These are phyloP conservation scores for Ellobium chinense DNA, from an alignment of 2,888 invertebrate species.

Conservation along the genomic window DNA sequence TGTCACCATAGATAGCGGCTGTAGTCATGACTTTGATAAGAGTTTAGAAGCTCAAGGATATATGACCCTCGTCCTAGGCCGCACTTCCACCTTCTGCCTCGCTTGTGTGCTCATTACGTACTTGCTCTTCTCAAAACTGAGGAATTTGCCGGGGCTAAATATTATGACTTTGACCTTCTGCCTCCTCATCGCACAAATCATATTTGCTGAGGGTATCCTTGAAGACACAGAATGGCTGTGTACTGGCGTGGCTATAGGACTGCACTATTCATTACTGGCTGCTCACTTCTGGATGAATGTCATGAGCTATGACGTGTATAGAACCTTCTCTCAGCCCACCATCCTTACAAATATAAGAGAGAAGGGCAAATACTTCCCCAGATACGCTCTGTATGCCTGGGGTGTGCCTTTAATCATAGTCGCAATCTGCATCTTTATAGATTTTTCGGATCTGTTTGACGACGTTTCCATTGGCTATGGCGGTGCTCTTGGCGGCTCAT, in stretches of 20 bases:
- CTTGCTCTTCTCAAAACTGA: slow-evolving; percentile 68
- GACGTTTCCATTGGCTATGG: slow-evolving; percentile 64
- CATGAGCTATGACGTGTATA: slow-evolving; percentile 82
- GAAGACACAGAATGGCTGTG: slow-evolving; percentile 67
- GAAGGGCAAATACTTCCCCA: slow-evolving; percentile 62
- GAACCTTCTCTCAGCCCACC: slow-evolving; percentile 79
- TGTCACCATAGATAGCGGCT: slow-evolving; percentile 45
- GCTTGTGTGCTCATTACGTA: slow-evolving; percentile 75
- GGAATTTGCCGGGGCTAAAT: slow-evolving; percentile 78
- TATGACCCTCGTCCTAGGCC: slow-evolving; percentile 64
- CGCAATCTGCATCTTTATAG: slow-evolving; percentile 68
- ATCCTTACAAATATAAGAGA: slow-evolving; percentile 59
- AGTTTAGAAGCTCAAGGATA: slow-evolving; percentile 62
- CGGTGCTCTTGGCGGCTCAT: background rate
- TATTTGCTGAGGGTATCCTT: slow-evolving; percentile 42
- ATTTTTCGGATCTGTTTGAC: slow-evolving; percentile 60
- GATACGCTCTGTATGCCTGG: slow-evolving; percentile 84
- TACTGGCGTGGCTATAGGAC: slow-evolving; percentile 82
- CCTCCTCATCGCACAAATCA: slow-evolving; percentile 73
- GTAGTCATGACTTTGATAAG: slow-evolving; percentile 54
- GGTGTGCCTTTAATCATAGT: slow-evolving; percentile 83
- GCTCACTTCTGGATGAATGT: slow-evolving; percentile 85
- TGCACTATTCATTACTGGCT: slow-evolving; percentile 84
- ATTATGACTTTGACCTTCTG: slow-evolving; percentile 76
- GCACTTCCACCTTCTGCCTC: slow-evolving; percentile 73